phyloP scores from a whole-genome alignment of 1,140 invertebrate genomes.

The Whitmania pigra region DNA sequence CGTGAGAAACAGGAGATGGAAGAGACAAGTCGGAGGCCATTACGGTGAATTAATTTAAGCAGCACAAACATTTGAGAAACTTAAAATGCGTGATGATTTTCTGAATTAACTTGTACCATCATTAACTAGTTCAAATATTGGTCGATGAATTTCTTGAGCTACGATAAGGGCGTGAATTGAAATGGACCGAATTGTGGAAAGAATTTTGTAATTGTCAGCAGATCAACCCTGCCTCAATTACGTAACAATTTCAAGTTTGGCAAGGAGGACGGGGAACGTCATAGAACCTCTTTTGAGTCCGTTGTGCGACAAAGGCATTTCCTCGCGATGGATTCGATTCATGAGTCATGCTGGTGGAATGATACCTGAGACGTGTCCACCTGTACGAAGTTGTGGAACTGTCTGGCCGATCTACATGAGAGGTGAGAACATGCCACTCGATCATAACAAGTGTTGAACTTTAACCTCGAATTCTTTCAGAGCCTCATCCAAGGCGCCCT shows the following conservation, averaged over 20 bases:
- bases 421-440: background rate
- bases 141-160: no score
- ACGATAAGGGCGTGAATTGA: no score
- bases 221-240: background rate
- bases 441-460: background rate
- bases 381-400: background rate
- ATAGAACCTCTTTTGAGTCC: background rate
- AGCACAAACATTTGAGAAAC: no score
- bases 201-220: background rate
- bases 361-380: background rate
- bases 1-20: no score
- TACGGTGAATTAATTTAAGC: no score
- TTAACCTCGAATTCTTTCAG: background rate
- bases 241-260: background rate
- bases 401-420: background rate
- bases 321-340: background rate
- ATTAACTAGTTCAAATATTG: no score
- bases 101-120: no score
- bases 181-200: background rate
- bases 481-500: background rate
- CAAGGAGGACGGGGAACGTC: background rate
- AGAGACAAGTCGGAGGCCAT: no score
- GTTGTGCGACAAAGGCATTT: constrained; percentile 1
- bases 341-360: background rate
- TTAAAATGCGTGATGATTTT: no score